A percentile compares a stretch with the other conserved stretches of the same genome.
Evolutionary conservation across 2,113 vertebrate genomes (phyloP).

Genomic region (Nyctibius bracteatus): DNA sequence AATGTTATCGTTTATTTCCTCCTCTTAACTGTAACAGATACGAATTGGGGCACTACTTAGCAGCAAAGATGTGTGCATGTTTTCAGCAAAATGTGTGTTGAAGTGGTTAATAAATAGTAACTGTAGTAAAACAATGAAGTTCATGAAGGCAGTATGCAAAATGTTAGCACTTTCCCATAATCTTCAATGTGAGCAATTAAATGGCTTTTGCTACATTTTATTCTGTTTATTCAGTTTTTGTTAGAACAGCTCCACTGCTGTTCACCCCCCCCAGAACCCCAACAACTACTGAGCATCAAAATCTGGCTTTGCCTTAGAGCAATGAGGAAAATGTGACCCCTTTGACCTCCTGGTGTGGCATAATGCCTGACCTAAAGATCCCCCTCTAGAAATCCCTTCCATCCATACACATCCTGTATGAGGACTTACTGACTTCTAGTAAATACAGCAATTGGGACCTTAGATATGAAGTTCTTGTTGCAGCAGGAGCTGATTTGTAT

Average conservation of each 20-base stretch:
- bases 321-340: neutral
- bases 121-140: neutral
- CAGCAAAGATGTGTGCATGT: neutral
- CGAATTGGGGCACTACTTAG: neutral
- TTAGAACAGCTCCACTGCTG: neutral
- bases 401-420: neutral
- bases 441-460: neutral
- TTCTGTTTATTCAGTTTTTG: neutral
- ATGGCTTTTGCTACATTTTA: neutral
- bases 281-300: neutral
- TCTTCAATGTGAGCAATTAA: neutral
- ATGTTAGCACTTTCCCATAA: neutral
- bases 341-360: rapidly evolving
- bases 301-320: neutral
- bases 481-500: neutral
- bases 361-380: neutral
- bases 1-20: neutral
- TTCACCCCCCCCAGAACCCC: neutral
- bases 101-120: neutral
- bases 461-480: neutral
- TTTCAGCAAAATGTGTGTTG: neutral
- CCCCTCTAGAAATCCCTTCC: neutral
- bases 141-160: neutral
- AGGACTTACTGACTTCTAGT: neutral
- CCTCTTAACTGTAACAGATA: neutral